Conservation (phyloP, 2,113 vertebrate species). For the Muscicapa adusta region DNA sequence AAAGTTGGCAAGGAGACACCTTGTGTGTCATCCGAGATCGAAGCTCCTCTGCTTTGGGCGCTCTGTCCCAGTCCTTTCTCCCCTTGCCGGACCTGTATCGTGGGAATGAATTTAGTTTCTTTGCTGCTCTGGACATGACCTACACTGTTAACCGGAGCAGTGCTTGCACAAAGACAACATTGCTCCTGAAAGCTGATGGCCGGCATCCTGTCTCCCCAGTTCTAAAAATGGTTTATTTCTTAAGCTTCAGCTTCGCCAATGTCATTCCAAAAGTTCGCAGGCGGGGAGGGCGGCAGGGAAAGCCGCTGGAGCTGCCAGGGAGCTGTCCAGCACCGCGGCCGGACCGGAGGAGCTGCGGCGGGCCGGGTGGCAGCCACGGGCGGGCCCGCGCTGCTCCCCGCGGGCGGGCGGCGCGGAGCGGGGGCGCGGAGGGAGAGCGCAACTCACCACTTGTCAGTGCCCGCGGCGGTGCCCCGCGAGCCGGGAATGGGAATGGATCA, state of each 20-base stretch:
- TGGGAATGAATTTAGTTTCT: background rate
- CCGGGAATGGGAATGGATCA: background rate
- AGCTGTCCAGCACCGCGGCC: conserved; percentile 68
- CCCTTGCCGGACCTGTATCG: background rate
- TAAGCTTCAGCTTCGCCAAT: background rate
- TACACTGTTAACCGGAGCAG: fast-evolving
- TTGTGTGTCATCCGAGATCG: background rate
- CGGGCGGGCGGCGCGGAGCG: background rate
- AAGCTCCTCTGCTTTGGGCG: background rate
- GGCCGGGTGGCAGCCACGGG: background rate
- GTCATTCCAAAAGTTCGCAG: background rate
- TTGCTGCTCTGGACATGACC: background rate
- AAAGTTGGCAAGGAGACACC: background rate
- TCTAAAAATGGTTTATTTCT: fast-evolving
- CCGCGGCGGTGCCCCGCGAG: background rate
- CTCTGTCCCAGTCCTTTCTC: background rate
- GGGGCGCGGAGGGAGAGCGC: background rate
- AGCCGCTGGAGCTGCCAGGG: background rate
- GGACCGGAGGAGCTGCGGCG: background rate
- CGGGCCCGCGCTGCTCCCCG: background rate
- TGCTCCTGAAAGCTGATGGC: background rate
- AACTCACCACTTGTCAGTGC: background rate
- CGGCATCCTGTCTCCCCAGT: background rate
- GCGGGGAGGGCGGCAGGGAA: background rate
- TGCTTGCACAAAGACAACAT: background rate